A percentile compares a stretch with the other conserved stretches of the same genome.
Evolutionary conservation across 2,113 vertebrate species (phyloP).

Genomic region (Trachemys scripta): DNA sequence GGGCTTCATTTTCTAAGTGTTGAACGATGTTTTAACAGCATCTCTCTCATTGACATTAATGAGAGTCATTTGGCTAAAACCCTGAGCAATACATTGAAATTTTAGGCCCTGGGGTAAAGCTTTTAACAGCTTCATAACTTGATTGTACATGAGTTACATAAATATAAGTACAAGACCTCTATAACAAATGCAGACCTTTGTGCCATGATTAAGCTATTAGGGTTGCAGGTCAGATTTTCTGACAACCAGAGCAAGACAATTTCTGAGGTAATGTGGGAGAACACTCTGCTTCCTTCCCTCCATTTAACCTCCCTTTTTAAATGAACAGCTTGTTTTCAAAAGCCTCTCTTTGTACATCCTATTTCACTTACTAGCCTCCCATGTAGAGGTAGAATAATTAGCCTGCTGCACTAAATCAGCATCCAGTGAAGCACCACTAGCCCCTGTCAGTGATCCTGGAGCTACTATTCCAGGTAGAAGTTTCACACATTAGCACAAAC

Average conservation of each 20-base stretch:
- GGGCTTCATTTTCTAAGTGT: background rate
- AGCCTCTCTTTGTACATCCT: background rate
- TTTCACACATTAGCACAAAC: background rate
- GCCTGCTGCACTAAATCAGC: background rate
- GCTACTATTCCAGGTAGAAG: background rate
- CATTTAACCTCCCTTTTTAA: background rate
- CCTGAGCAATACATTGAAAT: background rate
- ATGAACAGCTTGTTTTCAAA: background rate
- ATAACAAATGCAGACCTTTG: background rate
- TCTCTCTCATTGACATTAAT: background rate
- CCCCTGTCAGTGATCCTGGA: background rate
- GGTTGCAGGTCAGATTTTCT: background rate
- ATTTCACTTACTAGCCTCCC: background rate
- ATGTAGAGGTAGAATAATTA: background rate
- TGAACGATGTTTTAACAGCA: background rate
- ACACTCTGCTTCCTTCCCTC: background rate
- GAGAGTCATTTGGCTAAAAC: background rate
- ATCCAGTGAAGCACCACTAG: background rate
- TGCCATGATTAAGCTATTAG: background rate
- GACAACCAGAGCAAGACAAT: background rate
- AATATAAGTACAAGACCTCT: background rate
- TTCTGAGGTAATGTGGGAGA: background rate
- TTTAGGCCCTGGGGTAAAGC: background rate
- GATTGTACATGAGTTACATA: background rate
- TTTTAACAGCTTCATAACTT: background rate